These are phyloP conservation scores for Scyliorhinus canicula DNA, from an alignment of 2,797 vertebrate genomes.

Conservation along the genomic window DNA sequence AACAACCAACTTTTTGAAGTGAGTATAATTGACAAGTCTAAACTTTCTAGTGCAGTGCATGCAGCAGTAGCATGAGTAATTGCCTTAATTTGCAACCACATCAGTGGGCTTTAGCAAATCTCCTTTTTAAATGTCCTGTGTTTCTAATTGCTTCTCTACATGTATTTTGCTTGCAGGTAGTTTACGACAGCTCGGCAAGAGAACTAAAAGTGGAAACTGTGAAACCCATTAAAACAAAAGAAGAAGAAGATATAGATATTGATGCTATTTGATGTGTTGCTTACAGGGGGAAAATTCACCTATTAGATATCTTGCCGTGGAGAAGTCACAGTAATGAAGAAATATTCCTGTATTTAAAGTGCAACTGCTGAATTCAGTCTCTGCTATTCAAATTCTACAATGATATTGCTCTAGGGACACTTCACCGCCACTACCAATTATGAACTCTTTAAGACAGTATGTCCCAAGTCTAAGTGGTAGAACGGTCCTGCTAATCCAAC, in stretches of 20 bases:
- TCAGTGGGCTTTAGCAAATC: not conserved
- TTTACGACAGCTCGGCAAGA: slow-evolving; percentile 83
- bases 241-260: slow-evolving; percentile 92
- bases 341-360: slow-evolving; percentile 43
- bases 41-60: not conserved
- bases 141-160: not conserved
- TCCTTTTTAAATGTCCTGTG: not conserved
- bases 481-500: not conserved
- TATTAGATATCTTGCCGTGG: slow-evolving; percentile 42
- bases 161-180: slow-evolving; percentile 67
- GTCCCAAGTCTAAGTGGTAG: slow-evolving; percentile 20
- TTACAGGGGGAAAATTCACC: not conserved
- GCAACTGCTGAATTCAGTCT: not conserved
- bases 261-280: slow-evolving; percentile 81
- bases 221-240: slow-evolving; percentile 72
- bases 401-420: slow-evolving; percentile 11
- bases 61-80: not conserved
- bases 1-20: not conserved
- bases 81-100: not conserved
- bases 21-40: not conserved
- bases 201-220: slow-evolving; percentile 92
- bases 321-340: slow-evolving; percentile 42
- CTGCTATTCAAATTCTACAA: slow-evolving; percentile 5
- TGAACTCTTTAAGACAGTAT: not conserved
- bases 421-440: not conserved